Conservation (phyloP, 53 echinoderm and acorn worm species). For the Pentamera pediparva region DNA sequence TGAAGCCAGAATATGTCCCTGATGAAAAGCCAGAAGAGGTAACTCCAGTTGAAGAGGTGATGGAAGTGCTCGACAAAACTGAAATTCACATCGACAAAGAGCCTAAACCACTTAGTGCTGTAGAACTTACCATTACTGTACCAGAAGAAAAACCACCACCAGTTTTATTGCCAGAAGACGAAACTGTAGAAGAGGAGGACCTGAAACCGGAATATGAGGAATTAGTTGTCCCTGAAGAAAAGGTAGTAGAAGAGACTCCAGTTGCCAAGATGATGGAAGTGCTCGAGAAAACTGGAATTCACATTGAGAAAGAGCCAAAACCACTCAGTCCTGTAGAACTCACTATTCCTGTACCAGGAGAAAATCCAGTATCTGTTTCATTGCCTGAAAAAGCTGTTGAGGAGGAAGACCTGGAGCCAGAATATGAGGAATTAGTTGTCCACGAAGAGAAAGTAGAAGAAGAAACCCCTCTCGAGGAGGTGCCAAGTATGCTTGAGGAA, state of each 20-base stretch:
- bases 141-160: conserved; percentile 35
- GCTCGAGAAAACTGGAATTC: conserved; percentile 56
- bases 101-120: conserved; percentile 37
- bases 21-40: no score
- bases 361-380: conserved; percentile 54
- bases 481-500: conserved; percentile 41
- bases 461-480: conserved; percentile 6
- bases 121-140: conserved; percentile 40
- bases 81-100: conserved; percentile 38
- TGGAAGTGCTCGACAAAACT: conserved; percentile 8
- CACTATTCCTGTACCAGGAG: conserved; percentile 39
- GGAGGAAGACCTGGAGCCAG: conserved; percentile 37
- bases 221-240: no score
- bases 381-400: conserved; percentile 32
- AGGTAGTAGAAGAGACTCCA: conserved; percentile 23
- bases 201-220: conserved; percentile 44
- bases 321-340: conserved; percentile 47
- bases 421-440: conserved; percentile 31
- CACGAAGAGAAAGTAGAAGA: conserved; percentile 9
- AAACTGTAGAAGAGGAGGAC: no score
- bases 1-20: no score
- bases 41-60: no score
- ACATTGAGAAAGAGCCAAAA: conserved; percentile 43
- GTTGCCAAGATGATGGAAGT: conserved; percentile 38
- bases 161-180: no score